These are phyloP conservation scores for Andricus quercusramuli DNA, from an alignment of 2,888 invertebrate species.

Conservation along the genomic window DNA sequence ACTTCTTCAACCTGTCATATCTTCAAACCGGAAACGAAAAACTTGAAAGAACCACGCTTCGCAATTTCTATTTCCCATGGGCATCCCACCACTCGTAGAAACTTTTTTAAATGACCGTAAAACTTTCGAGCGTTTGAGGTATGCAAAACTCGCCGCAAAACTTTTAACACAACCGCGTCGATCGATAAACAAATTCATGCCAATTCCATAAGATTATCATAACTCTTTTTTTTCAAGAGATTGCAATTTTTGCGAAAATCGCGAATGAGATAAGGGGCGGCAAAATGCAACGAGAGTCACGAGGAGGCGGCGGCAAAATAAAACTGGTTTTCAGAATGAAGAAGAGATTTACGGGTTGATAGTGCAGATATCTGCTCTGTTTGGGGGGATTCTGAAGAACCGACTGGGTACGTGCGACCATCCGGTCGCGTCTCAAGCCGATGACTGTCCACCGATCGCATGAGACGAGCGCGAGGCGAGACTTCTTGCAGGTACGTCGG, in stretches of 20 bases:
- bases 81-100: neutral
- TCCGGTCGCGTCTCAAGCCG: slow-evolving; percentile 59
- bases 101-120: slow-evolving; percentile 36
- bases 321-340: neutral
- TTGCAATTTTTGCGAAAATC: neutral
- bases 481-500: slow-evolving; percentile 62
- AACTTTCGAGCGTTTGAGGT: slow-evolving; percentile 35
- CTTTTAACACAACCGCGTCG: slow-evolving; percentile 36
- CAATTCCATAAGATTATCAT: slow-evolving; percentile 5
- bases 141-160: slow-evolving; percentile 16
- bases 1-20: slow-evolving; percentile 4
- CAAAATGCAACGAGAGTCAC: neutral
- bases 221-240: neutral
- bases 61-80: slow-evolving; percentile 34
- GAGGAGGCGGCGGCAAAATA: slow-evolving; percentile 17
- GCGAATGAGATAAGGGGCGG: neutral
- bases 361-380: neutral
- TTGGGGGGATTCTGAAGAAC: neutral
- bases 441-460: slow-evolving; percentile 59
- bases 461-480: slow-evolving; percentile 60
- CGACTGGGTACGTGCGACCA: slow-evolving; percentile 50
- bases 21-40: neutral
- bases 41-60: slow-evolving; percentile 16
- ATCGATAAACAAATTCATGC: slow-evolving; percentile 26
- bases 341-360: neutral